Percentiles rank a stretch among this genome's conserved stretches.
These are phyloP conservation scores for Cyclophora punctaria DNA, from an alignment of 2,888 invertebrate species.

Conservation along the genomic window DNA sequence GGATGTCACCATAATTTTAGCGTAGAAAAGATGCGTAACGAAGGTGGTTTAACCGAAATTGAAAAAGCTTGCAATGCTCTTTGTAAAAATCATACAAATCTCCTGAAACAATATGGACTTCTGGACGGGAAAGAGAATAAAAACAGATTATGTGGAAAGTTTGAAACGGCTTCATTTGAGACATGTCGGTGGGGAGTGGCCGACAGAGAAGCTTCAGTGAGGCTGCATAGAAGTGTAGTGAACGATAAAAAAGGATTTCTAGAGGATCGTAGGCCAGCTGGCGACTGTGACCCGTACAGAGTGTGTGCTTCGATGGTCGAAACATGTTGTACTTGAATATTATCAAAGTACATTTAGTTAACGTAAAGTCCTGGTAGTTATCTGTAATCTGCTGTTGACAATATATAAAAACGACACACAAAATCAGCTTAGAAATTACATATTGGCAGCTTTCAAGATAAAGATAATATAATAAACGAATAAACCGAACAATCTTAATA, in stretches of 20 bases:
- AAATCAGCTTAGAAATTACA: too few species aligned
- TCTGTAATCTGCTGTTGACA: too few species aligned
- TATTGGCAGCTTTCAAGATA: too few species aligned
- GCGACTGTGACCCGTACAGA: conserved; percentile 92
- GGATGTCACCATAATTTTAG: conserved; percentile 95
- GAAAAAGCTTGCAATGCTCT: conserved; percentile 90
- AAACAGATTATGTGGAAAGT: conserved; percentile 92
- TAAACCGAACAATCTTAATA: too few species aligned
- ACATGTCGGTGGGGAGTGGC: conserved; percentile 91
- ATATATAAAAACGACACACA: too few species aligned
- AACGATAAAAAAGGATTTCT: conserved; percentile 92
- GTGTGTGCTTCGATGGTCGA: conserved; percentile 67
- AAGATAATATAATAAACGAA: too few species aligned
- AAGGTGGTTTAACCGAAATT: conserved; percentile 83
- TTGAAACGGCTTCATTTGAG: conserved; percentile 95
- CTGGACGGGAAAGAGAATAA: conserved; percentile 94
- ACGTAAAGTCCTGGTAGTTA: too few species aligned
- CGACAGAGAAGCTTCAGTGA: conserved; percentile 92
- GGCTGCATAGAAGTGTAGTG: conserved; percentile 92
- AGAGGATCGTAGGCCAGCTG: conserved; percentile 94
- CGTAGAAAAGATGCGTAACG: conserved; percentile 86
- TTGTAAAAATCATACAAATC: conserved; percentile 68
- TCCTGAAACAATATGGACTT: conserved; percentile 93
- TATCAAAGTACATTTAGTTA: too few species aligned
- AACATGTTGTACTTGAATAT: conserved; percentile 22